Percentiles rank a stretch among this genome's conserved stretches.
Evolutionary conservation across 2,113 vertebrate species (phyloP).

Genomic region (Columba janthina): DNA sequence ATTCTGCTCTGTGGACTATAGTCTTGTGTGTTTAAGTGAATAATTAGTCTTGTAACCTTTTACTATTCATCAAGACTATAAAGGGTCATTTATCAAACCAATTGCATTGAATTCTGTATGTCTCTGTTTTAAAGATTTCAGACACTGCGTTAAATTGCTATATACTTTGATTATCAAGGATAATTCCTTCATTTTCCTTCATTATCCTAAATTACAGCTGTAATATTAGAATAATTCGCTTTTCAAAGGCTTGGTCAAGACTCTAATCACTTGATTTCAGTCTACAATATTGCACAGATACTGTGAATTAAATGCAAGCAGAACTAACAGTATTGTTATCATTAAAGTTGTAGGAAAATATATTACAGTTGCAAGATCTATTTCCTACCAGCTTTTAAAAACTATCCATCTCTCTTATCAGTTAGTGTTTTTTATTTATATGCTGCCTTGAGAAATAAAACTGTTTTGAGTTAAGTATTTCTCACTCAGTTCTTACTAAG

Average conservation of each 20-base stretch:
- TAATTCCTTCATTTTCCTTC: background rate
- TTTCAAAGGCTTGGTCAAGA: background rate
- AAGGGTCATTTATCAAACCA: background rate
- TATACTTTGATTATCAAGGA: background rate
- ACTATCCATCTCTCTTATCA: background rate
- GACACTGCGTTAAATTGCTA: background rate
- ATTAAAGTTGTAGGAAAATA: background rate
- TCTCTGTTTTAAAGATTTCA: background rate
- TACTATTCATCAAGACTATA: background rate
- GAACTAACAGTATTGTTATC: background rate
- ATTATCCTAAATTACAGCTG: background rate
- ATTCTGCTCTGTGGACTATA: background rate
- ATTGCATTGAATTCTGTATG: background rate
- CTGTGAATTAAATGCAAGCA: background rate
- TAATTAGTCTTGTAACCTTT: background rate
- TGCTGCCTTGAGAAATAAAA: background rate
- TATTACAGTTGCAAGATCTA: background rate
- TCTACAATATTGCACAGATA: background rate
- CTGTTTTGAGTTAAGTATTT: background rate
- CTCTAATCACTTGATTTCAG: background rate
- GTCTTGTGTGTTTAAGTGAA: background rate
- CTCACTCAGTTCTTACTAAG: background rate
- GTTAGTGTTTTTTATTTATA: background rate
- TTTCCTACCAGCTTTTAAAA: background rate
- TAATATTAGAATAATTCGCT: background rate